These are phyloP conservation scores for Acipenser ruthenus DNA, from an alignment of 2,797 vertebrate species.

Conservation along the genomic window DNA sequence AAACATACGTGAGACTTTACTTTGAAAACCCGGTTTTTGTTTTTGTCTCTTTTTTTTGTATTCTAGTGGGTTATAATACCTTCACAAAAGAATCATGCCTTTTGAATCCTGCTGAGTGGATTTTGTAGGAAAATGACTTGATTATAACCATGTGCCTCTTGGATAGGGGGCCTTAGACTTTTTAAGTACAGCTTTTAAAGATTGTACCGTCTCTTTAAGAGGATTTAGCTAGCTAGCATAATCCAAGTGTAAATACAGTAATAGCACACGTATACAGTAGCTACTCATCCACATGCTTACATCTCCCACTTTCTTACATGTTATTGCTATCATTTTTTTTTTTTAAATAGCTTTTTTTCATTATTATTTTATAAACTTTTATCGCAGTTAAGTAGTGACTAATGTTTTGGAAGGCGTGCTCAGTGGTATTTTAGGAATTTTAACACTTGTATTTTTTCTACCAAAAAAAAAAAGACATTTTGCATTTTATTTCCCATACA, in stretches of 20 bases:
- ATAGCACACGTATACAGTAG: conserved; percentile 29
- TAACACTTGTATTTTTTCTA: conserved; percentile 48
- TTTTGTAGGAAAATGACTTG: conserved; percentile 74
- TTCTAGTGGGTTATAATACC: too few relatives aligned
- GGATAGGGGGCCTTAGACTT: conserved; percentile 40
- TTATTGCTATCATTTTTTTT: conserved; percentile 23
- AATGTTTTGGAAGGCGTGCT: conserved; percentile 68
- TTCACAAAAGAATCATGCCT: conserved; percentile 15
- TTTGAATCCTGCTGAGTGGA: conserved; percentile 53
- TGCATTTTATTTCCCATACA: conserved; percentile 21
- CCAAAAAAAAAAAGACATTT: conserved; percentile 23
- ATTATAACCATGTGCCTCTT: conserved; percentile 66
- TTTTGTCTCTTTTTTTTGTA: too few relatives aligned
- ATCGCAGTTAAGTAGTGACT: conserved; percentile 56
- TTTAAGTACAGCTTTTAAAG: conserved; percentile 42
- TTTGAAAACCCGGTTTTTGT: too few relatives aligned
- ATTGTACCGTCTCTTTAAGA: conserved; percentile 63
- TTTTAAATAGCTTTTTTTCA: conserved; percentile 30
- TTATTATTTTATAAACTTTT: conserved; percentile 45
- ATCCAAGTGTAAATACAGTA: conserved; percentile 65
- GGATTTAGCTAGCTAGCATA: conserved; percentile 52
- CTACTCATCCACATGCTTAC: conserved; percentile 56
- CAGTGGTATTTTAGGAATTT: conserved; percentile 65
- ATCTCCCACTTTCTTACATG: conserved; percentile 25
- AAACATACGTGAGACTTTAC: too few relatives aligned